phyloP scores from a whole-genome alignment of 2,888 invertebrate genomes.

The Campoplex capitator region DNA sequence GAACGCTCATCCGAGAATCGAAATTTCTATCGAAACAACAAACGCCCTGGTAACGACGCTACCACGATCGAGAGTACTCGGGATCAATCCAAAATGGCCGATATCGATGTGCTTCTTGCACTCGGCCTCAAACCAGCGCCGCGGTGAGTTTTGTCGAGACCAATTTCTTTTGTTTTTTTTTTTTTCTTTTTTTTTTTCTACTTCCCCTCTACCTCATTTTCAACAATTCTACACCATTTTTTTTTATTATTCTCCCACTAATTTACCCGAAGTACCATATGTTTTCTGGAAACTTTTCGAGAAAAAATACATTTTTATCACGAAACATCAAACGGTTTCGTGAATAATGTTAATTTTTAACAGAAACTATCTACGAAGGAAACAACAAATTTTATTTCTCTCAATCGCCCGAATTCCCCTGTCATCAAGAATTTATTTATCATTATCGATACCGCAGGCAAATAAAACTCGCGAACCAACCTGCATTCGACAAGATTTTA shows the following conservation, averaged over 20 bases:
- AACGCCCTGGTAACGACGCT: slow-evolving; percentile 24
- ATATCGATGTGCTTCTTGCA: slow-evolving; percentile 86
- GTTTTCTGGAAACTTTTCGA: neutral
- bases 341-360: neutral
- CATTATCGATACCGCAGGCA: neutral
- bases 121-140: slow-evolving; percentile 86
- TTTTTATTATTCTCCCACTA: neutral
- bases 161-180: slow-evolving; percentile 2
- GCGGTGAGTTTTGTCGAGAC: slow-evolving; percentile 78
- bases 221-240: neutral
- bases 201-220: neutral
- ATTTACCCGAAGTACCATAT: neutral
- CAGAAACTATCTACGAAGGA: neutral
- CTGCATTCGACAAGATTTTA: neutral
- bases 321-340: too few species aligned
- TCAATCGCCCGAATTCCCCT: neutral
- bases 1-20: slow-evolving; percentile 66
- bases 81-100: slow-evolving; percentile 78
- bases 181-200: slow-evolving; percentile 19
- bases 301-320: neutral
- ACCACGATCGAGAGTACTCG: slow-evolving; percentile 64
- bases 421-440: neutral
- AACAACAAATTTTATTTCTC: neutral
- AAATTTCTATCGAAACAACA: slow-evolving; percentile 33
- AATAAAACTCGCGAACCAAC: neutral